Evolutionary conservation across 2,797 vertebrate species (phyloP).

Genomic region (Enteromius radiatus): DNA sequence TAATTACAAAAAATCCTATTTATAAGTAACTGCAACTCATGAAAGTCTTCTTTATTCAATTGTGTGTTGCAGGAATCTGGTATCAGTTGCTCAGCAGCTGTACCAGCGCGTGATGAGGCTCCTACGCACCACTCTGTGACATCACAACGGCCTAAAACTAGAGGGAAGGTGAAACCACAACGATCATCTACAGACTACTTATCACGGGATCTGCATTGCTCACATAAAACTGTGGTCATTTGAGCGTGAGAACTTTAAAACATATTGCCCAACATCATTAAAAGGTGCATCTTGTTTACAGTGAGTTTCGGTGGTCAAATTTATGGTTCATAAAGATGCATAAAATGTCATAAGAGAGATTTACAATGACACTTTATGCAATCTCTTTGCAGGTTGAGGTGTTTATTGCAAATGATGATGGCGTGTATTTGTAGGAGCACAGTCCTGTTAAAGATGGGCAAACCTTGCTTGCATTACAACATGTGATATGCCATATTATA

Average conservation of each 20-base stretch:
- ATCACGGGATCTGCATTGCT: conserved; percentile 16
- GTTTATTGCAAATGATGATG: conserved; percentile 19
- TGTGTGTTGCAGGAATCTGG: conserved; percentile 68
- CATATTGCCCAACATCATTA: neutral
- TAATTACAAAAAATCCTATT: neutral
- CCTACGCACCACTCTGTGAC: conserved; percentile 71
- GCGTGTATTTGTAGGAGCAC: conserved; percentile 12
- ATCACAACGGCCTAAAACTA: conserved; percentile 2
- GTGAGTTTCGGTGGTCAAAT: neutral
- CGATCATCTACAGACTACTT: neutral
- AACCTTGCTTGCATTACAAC: neutral
- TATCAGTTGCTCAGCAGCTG: conserved; percentile 73
- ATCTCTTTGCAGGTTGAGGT: conserved; percentile 35
- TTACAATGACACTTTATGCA: conserved; percentile 21
- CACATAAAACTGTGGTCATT: conserved; percentile 25
- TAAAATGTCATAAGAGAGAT: conserved; percentile 6
- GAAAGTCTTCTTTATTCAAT: neutral
- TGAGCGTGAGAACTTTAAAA: neutral
- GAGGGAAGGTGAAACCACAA: conserved; percentile 12
- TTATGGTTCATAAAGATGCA: neutral
- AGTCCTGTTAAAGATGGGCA: conserved; percentile 4
- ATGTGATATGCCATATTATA: neutral
- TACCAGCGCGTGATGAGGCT: conserved; percentile 73
- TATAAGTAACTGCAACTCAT: neutral
- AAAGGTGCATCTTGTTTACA: conserved; percentile 6